Evolutionary conservation across 1,140 invertebrate species (phyloP).

Genomic region (Hylyphantes graminicola): DNA sequence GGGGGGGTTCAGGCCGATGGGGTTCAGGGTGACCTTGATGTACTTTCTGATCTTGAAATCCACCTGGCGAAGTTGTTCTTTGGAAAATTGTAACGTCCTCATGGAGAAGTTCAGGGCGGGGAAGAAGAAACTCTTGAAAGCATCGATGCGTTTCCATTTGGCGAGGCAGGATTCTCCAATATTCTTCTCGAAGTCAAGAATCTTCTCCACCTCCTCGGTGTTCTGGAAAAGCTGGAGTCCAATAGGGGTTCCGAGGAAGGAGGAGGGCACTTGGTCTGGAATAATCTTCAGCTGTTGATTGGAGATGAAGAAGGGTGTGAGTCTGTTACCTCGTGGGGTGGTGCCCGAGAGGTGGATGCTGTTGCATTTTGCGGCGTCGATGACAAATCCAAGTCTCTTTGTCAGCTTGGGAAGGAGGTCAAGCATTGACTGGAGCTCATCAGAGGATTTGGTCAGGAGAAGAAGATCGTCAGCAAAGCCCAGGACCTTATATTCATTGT

Average conservation of each 20-base stretch:
- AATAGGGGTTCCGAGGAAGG: neutral
- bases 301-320: neutral
- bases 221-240: neutral
- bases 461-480: no score
- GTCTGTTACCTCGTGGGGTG: neutral
- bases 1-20: no score
- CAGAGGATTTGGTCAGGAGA: no score
- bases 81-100: neutral
- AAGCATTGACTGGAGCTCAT: neutral
- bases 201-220: no score
- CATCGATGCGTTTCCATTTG: neutral
- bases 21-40: no score
- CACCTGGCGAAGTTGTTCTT: neutral
- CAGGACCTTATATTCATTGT: no score
- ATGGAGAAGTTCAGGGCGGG: neutral
- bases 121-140: neutral
- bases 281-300: neutral
- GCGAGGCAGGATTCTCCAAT: neutral
- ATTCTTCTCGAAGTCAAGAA: neutral
- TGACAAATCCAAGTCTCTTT: neutral
- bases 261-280: neutral
- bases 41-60: no score
- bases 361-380: neutral
- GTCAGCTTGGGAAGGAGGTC: neutral
- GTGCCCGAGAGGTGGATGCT: neutral